These are phyloP conservation scores for Philereme vetulata DNA, from an alignment of 2,888 invertebrate species.

Conservation along the genomic window DNA sequence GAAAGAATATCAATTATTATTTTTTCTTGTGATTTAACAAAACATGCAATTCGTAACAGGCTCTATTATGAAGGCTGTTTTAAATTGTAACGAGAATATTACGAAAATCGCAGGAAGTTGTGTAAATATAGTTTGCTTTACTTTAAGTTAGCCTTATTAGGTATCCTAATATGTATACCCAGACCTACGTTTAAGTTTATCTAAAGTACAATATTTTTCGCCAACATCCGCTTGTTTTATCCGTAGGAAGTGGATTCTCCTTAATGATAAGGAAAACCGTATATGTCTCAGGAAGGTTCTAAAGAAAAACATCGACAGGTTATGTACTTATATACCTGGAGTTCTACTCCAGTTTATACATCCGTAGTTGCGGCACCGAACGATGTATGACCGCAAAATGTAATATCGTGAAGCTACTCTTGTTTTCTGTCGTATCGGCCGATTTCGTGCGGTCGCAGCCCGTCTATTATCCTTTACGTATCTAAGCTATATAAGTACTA, in stretches of 20 bases:
- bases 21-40: too few relatives aligned
- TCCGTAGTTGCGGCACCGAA: too few relatives aligned
- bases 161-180: constrained; percentile 30
- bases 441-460: neutral
- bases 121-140: constrained; percentile 17
- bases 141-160: constrained; percentile 32
- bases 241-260: constrained; percentile 64
- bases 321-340: neutral
- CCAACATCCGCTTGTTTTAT: constrained; percentile 60
- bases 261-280: constrained; percentile 32
- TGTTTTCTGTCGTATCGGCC: too few relatives aligned
- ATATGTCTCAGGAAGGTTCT: constrained; percentile 14
- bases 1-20: too few relatives aligned
- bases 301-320: neutral
- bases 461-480: neutral
- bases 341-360: too few relatives aligned
- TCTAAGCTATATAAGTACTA: too few relatives aligned
- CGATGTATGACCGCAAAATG: too few relatives aligned
- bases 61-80: neutral
- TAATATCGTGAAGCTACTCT: too few relatives aligned
- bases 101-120: constrained; percentile 16
- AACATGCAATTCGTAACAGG: too few relatives aligned
- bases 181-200: constrained; percentile 24
- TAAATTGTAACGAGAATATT: neutral
- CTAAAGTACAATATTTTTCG: constrained; percentile 62